Evolutionary conservation across 2,888 invertebrate species (phyloP), one percentile per base, ranked within the genome.

Genomic region (Iselma pallidipennis): DNA sequence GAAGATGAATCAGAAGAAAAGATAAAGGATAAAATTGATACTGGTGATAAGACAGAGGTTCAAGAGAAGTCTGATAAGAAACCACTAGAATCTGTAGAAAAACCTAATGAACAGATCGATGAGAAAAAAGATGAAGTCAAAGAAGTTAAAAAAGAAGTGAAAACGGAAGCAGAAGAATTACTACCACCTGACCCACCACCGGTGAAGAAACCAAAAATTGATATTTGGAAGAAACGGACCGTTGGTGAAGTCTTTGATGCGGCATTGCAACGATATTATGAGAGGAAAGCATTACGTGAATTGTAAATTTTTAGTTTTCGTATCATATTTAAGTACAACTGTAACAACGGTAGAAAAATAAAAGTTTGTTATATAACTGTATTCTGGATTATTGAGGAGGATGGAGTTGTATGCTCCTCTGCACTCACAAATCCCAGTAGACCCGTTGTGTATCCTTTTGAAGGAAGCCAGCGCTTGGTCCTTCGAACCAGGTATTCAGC

Each of bases 201-300:
- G 1, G 12, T 45, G 57, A 72, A 73, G 51, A 75, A 71, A 64
- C 82, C 83, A 9, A 90, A 89, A 82, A 82, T 86, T 63, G 87
- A 89, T 75, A 89, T 94, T 73, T 94, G 94, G 92, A 88, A 89
- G 74, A 95, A 95, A 76, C 85, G 94, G 71, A 95, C 94, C 26
- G 88, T 94, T 14, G 95, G 92, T 6, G 86, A 85, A 53, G 85
- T 88, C 2, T 92, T 90, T 80, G 90, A 91, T 60, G 89, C 87
- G 59, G 94, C 95, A 14, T 79, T 92, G 28, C 85, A 88, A 73
- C 85, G 91, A 73, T 94, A 92, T 81, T 90, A 89, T 76, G 87
- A 88, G 75, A 86, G 94, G 69, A 92, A 91, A 82, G 84, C 89
- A 2, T 57, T 73, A 7, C 69, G 77, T 55, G 78, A 78, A 59